A percentile compares a stretch with the other conserved stretches of the same genome.
These are phyloP conservation scores for Melanotaenia trifasciata DNA, from an alignment of 2,797 vertebrate genomes.

Conservation along the genomic window DNA sequence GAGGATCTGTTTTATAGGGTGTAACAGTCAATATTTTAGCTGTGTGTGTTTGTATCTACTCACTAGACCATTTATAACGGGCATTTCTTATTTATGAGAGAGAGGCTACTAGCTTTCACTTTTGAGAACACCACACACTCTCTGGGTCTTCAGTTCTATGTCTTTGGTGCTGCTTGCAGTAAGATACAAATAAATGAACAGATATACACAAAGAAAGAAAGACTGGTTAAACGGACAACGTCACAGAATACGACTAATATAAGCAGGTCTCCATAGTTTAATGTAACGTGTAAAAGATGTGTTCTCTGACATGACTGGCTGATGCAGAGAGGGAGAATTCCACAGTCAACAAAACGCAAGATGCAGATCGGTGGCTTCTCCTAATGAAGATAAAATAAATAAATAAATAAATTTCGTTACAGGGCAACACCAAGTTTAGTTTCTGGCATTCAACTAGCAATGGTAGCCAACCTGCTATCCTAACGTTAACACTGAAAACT, in stretches of 20 bases:
- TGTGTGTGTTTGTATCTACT: constrained; percentile 30
- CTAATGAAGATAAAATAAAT: constrained; percentile 28
- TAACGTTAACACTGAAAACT: background rate
- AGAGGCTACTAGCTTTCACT: constrained; percentile 13
- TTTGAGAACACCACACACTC: background rate
- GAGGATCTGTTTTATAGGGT: background rate
- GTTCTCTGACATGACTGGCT: constrained; percentile 17
- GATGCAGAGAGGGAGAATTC: constrained; percentile 28
- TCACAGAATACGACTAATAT: background rate
- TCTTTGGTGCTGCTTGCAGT: constrained; percentile 11
- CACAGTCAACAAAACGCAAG: constrained; percentile 33
- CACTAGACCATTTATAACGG: constrained; percentile 46
- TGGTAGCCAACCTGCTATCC: background rate
- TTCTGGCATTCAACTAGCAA: background rate
- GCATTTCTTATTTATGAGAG: constrained; percentile 62
- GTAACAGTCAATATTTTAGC: constrained; percentile 9
- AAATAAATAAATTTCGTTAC: background rate
- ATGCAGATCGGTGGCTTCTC: constrained; percentile 3
- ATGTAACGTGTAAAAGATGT: constrained; percentile 1
- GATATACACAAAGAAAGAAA: background rate
- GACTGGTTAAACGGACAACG: accelerated
- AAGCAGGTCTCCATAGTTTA: background rate
- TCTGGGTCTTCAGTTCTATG: constrained; percentile 12
- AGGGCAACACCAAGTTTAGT: background rate
- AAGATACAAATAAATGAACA: background rate